Evolutionary conservation across 1,140 invertebrate genomes (phyloP).

Genomic region (Drosophila santomea): DNA sequence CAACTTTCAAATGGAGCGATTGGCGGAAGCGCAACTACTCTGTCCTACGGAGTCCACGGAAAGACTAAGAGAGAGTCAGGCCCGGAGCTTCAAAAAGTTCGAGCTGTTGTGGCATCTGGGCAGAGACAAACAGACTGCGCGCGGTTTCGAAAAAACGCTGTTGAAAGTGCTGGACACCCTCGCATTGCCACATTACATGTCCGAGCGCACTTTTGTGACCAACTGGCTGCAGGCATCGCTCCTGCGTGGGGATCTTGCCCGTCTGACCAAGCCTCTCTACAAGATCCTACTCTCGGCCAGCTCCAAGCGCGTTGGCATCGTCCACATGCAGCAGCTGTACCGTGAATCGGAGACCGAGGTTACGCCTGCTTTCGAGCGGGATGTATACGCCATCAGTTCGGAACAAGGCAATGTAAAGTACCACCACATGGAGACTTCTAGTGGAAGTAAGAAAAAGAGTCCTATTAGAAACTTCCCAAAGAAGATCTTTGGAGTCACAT

Average conservation of each 20-base stretch:
- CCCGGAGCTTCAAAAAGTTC: constrained; percentile 90
- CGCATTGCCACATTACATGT: constrained; percentile 76
- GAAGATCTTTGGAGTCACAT: constrained; percentile 85
- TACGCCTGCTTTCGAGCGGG: constrained; percentile 85
- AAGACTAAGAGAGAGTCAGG: constrained; percentile 85
- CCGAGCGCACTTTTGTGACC: constrained; percentile 81
- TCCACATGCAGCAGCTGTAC: constrained; percentile 92
- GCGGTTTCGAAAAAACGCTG: constrained; percentile 82
- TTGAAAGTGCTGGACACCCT: constrained; percentile 80
- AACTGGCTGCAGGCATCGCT: constrained; percentile 86
- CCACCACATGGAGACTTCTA: constrained; percentile 87
- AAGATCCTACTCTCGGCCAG: constrained; percentile 92
- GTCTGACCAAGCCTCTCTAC: constrained; percentile 92
- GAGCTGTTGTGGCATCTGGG: constrained; percentile 92
- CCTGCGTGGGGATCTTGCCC: constrained; percentile 90
- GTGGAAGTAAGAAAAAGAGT: constrained; percentile 74
- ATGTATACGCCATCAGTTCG: constrained; percentile 94
- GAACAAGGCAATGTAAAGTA: constrained; percentile 94
- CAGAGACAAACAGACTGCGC: constrained; percentile 86
- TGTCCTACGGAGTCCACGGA: constrained; percentile 63
- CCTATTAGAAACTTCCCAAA: constrained; percentile 81
- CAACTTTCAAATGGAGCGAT: constrained; percentile 60
- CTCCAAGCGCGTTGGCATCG: constrained; percentile 93
- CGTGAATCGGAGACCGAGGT: constrained; percentile 85
- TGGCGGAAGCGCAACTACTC: constrained; percentile 74